Evolutionary conservation across 2,888 invertebrate genomes (phyloP).

Genomic region (Arge pagana): DNA sequence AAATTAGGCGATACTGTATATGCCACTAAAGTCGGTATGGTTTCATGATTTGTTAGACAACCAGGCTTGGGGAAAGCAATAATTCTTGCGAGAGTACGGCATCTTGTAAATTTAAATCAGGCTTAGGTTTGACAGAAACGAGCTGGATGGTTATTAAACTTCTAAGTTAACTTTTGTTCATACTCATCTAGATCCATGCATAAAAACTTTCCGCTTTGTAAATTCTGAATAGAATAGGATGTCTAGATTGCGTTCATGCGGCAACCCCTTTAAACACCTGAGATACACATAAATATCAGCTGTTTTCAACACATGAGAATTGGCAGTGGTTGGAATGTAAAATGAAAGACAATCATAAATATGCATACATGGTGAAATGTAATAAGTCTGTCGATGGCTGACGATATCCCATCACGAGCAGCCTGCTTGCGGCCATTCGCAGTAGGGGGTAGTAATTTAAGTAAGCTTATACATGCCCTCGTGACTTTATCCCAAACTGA

Average conservation of each 20-base stretch:
- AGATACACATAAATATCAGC: background rate
- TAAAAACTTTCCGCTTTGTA: too few species aligned
- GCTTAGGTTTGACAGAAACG: too few species aligned
- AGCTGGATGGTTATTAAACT: too few species aligned
- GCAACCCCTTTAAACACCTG: too few species aligned
- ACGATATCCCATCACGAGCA: constrained; percentile 7
- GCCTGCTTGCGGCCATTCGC: constrained; percentile 7
- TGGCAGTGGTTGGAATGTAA: background rate
- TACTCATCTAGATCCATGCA: too few species aligned
- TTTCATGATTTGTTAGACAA: background rate
- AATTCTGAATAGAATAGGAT: too few species aligned
- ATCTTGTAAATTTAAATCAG: too few species aligned
- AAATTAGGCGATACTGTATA: background rate
- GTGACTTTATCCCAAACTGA: constrained; percentile 6
- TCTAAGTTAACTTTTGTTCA: too few species aligned
- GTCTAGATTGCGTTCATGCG: too few species aligned
- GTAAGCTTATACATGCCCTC: background rate
- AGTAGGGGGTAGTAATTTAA: constrained; percentile 3
- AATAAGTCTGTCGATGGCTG: constrained; percentile 2
- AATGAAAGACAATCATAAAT: too few species aligned
- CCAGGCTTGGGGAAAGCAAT: too few species aligned
- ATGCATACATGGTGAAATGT: constrained; percentile 11
- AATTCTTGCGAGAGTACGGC: too few species aligned
- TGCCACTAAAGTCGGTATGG: background rate
- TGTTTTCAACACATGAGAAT: constrained; percentile 5